Evolutionary conservation across 2,888 invertebrate genomes (phyloP), one percentile per base, ranked within the genome.

Genomic region (Drosophila formosana): DNA sequence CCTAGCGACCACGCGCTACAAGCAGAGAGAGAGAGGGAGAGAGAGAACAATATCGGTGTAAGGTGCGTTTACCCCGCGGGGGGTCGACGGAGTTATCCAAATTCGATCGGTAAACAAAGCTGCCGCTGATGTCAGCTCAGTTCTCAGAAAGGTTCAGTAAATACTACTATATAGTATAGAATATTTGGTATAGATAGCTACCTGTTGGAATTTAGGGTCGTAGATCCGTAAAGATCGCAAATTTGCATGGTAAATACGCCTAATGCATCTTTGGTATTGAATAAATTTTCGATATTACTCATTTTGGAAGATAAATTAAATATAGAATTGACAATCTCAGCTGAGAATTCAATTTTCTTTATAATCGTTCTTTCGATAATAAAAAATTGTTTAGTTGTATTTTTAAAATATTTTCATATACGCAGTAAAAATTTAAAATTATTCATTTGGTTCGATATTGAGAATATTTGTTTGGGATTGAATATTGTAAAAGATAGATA

Each of bases 1-100:
- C 39, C 50, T 60, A 60, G 58, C 50, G 58, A 50, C 41, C 9
- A 41, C 26, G 41, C 26, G 41, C 26, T 32, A 49, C 23, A 13
- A 37, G n/a, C 18, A 18, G 18, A 18, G 18, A 18, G 18, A 18
- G 18, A 18, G 18, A 18, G 18, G 2, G 18, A 18, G 18, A 6
- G n/a, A 55, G 3, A 7, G 45, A 5, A 23, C 43, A 18, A 5
- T 45, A 46, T 56, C 56, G 37, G 56, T n/a, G 18, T 28, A 43
- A 45, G 46, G 46, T 56, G 13, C 28, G 47, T 9, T n/a, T 34
- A n/a, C 39, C 28, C 28, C 32, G 4, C n/a, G 28, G 37, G 37
- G 56, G 26, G 34, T 45, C 26, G 9, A 32, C 7, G 13, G 46
- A 37, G 26, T 46, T 26, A 11, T n/a, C 9, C 8, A 32, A 43